phyloP scores from a whole-genome alignment of 2,888 invertebrate genomes.

The Hydroisotoma schaefferi region DNA sequence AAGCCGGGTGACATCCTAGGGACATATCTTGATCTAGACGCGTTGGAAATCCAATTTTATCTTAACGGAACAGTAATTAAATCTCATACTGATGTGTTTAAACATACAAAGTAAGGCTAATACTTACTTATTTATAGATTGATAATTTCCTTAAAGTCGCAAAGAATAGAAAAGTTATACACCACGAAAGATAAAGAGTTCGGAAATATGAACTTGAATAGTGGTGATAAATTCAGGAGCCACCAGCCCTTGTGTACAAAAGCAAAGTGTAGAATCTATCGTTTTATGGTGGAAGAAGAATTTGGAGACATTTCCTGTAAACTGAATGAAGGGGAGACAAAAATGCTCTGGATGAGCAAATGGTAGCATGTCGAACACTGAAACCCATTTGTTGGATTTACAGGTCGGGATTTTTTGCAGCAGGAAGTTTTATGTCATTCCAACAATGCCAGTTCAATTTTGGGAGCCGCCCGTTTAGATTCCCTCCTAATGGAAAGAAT shows the following conservation, averaged over 20 bases:
- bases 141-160: too few relatives aligned
- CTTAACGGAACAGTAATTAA: constrained; percentile 72
- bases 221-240: too few relatives aligned
- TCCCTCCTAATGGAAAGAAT: constrained; percentile 64
- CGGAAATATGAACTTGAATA: background rate
- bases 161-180: too few relatives aligned
- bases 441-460: constrained; percentile 94
- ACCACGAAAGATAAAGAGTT: too few relatives aligned
- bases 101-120: constrained; percentile 63
- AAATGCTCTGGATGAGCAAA: constrained; percentile 9
- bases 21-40: constrained; percentile 73
- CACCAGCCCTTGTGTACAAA: too few relatives aligned
- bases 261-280: too few relatives aligned
- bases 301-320: background rate
- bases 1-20: constrained; percentile 80
- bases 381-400: constrained; percentile 16
- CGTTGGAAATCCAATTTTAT: constrained; percentile 71
- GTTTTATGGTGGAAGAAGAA: too few relatives aligned
- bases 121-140: too few relatives aligned
- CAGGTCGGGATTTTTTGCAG: constrained; percentile 86
- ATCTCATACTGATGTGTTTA: constrained; percentile 70
- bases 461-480: constrained; percentile 72
- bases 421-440: constrained; percentile 94
- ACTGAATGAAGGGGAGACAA: constrained; percentile 4
- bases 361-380: constrained; percentile 2